Evolutionary conservation across 2,888 invertebrate species (phyloP).

Genomic region (Drosophila limbata): DNA sequence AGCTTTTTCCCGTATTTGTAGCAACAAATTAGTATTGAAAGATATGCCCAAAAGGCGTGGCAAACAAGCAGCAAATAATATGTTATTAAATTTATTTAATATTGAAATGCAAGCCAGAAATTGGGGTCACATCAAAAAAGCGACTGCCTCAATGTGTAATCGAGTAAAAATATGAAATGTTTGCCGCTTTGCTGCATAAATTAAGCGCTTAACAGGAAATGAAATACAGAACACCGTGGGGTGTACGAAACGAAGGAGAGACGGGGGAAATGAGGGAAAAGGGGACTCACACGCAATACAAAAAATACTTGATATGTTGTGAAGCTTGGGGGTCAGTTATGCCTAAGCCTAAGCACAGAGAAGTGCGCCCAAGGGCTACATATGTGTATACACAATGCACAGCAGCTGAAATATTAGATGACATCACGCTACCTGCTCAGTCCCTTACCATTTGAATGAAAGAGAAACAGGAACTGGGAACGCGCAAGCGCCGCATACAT

Average conservation of each 20-base stretch:
- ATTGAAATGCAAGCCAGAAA: constrained; percentile 23
- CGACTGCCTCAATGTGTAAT: constrained; percentile 37
- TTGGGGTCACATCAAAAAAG: constrained; percentile 29
- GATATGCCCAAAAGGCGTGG: constrained; percentile 24
- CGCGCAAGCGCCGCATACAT: constrained; percentile 63
- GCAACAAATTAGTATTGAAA: constrained; percentile 33
- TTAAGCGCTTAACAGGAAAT: constrained; percentile 28
- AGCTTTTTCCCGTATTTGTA: constrained; percentile 61
- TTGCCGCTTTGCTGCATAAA: constrained; percentile 30
- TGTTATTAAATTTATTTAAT: background rate
- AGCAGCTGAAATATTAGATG: constrained; percentile 63
- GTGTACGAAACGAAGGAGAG: background rate
- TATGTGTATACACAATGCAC: constrained; percentile 19
- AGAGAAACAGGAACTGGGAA: constrained; percentile 25
- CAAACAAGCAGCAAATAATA: background rate
- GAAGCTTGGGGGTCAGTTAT: constrained; percentile 41
- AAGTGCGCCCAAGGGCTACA: constrained; percentile 20
- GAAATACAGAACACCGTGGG: constrained; percentile 14
- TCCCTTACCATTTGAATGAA: background rate
- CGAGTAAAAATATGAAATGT: constrained; percentile 31
- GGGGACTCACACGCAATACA: constrained; percentile 52
- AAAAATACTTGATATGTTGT: constrained; percentile 10
- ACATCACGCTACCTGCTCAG: constrained; percentile 71
- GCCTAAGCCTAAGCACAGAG: constrained; percentile 18
- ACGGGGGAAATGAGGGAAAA: background rate